A percentile compares a stretch with the other conserved stretches of the same genome.
Evolutionary conservation across 1,140 invertebrate genomes (phyloP).

Genomic region (Drosophila subpulchrella): DNA sequence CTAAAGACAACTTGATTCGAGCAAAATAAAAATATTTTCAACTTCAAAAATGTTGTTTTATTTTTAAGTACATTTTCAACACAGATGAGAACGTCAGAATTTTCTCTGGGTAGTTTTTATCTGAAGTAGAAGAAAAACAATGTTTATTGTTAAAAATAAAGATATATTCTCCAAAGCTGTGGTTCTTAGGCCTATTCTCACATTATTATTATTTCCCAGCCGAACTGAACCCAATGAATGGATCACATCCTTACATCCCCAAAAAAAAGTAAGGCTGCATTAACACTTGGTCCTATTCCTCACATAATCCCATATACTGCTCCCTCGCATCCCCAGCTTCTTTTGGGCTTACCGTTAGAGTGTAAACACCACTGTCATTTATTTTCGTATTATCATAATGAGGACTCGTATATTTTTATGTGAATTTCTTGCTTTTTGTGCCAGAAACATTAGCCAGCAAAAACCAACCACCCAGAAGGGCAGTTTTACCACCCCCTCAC

Average conservation of each 20-base stretch:
- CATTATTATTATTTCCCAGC: slow-evolving; percentile 6
- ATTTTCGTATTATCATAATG: slow-evolving; percentile 84
- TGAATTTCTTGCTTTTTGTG: slow-evolving; percentile 78
- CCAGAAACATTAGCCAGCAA: slow-evolving; percentile 46
- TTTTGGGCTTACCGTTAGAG: slow-evolving; percentile 32
- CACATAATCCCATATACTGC: slow-evolving; percentile 5
- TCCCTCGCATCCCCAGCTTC: not conserved
- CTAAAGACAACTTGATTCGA: no score
- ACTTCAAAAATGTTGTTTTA: no score
- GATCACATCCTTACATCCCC: not conserved
- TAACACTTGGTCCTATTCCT: slow-evolving; percentile 28
- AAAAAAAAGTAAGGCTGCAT: slow-evolving; percentile 26
- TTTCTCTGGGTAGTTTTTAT: no score
- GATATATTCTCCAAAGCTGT: no score
- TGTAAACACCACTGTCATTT: slow-evolving; percentile 80
- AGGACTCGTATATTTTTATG: slow-evolving; percentile 83
- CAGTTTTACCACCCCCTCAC: slow-evolving; percentile 26
- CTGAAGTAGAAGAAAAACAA: no score
- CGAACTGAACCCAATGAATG: slow-evolving; percentile 19
- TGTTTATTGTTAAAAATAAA: no score
- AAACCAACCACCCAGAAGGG: slow-evolving; percentile 39
- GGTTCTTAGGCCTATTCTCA: not conserved
- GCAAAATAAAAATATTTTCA: no score
- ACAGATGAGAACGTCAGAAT: no score
- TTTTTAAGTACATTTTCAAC: no score